Conservation (phyloP, 30 jellyfish, hydroid and myxozoan species). For the Aurelia aurita region DNA sequence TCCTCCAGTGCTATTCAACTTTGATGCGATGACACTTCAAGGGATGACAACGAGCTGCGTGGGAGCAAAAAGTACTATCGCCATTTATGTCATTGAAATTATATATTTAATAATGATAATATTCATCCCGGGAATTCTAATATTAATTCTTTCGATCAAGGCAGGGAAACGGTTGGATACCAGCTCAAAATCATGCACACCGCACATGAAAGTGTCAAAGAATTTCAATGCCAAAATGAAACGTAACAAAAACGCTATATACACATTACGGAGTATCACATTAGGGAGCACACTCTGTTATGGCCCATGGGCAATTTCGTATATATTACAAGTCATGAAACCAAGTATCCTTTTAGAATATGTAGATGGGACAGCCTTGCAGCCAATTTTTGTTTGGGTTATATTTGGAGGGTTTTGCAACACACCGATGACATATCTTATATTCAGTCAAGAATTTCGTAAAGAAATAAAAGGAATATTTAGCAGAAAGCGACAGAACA, state of each 20-base stretch:
- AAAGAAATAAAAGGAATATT: slow-evolving; percentile 37
- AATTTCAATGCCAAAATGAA: slow-evolving; percentile 60
- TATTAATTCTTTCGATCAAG: slow-evolving; percentile 13
- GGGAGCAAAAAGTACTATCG: background rate
- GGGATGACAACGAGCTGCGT: slow-evolving; percentile 3
- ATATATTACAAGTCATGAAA: background rate
- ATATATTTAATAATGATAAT: slow-evolving; percentile 2
- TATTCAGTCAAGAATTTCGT: slow-evolving; percentile 64
- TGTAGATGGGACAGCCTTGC: slow-evolving; percentile 5
- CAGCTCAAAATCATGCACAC: slow-evolving; percentile 32
- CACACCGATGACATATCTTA: slow-evolving; percentile 55
- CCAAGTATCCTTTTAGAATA: background rate
- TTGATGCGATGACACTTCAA: background rate
- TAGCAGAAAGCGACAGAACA: background rate
- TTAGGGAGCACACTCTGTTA: slow-evolving; percentile 45
- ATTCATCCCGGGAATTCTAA: slow-evolving; percentile 19
- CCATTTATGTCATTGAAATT: background rate
- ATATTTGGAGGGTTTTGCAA: slow-evolving; percentile 62
- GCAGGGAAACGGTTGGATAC: slow-evolving; percentile 21
- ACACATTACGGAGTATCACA: slow-evolving; percentile 58
- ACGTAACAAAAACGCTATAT: slow-evolving; percentile 54
- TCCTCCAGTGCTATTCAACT: slow-evolving; percentile 10
- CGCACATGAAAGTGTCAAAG: slow-evolving; percentile 15
- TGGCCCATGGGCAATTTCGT: slow-evolving; percentile 48
- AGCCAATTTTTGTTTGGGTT: slow-evolving; percentile 34